Conservation (phyloP, 2,888 invertebrate species). For the Blera fallax region DNA sequence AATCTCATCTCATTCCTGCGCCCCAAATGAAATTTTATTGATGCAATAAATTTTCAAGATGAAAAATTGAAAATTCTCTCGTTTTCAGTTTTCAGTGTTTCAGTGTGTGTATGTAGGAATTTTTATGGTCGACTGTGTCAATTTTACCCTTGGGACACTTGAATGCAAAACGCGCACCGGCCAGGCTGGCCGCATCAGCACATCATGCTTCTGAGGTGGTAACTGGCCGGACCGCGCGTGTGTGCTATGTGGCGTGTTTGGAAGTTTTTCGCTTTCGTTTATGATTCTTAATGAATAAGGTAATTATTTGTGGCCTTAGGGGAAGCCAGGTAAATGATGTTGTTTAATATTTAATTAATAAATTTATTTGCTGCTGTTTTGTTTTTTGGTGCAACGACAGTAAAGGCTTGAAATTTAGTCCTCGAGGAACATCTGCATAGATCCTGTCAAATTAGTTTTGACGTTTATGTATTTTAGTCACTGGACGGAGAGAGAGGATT, state of each 20-base stretch:
- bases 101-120: constrained; percentile 20
- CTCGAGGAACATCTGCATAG: too few relatives aligned
- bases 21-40: constrained; percentile 70
- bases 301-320: constrained; percentile 50
- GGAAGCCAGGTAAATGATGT: background rate
- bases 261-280: constrained; percentile 40
- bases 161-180: constrained; percentile 2
- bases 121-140: constrained; percentile 60
- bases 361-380: background rate
- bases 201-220: constrained; percentile 16
- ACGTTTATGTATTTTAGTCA: too few relatives aligned
- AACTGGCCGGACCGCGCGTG: background rate
- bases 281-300: constrained; percentile 53
- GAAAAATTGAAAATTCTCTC: constrained; percentile 62
- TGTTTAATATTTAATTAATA: constrained; percentile 15
- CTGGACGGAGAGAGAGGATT: too few relatives aligned
- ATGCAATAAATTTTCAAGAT: constrained; percentile 69
- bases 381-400: too few relatives aligned
- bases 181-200: background rate
- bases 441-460: too few relatives aligned
- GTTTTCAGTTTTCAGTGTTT: background rate
- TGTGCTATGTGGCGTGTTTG: constrained; percentile 21
- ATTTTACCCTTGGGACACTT: constrained; percentile 48
- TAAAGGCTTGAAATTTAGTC: too few relatives aligned
- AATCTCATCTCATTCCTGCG: constrained; percentile 41